Evolutionary conservation across 2,113 vertebrate genomes (phyloP).

Genomic region (Bubo bubo): DNA sequence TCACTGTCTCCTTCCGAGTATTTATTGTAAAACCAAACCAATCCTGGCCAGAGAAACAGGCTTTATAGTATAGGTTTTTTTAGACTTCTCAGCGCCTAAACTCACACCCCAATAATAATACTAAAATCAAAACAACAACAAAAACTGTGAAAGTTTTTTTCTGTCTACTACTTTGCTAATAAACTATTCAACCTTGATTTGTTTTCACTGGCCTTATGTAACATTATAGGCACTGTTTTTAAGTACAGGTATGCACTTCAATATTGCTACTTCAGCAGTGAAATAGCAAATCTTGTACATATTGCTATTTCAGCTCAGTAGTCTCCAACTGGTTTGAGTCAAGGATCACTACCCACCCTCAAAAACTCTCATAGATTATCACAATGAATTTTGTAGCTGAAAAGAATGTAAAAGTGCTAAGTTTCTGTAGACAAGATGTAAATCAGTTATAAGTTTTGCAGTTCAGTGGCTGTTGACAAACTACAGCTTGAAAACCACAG

Average conservation of each 20-base stretch:
- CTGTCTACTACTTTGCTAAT: neutral
- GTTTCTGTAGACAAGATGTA: neutral
- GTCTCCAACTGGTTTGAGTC: neutral
- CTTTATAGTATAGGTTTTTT: neutral
- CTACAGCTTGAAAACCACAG: neutral
- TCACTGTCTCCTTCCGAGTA: neutral
- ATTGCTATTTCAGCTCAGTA: neutral
- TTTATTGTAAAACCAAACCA: neutral
- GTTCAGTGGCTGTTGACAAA: neutral
- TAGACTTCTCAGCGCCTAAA: neutral
- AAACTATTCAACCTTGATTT: neutral
- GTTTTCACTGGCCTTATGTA: neutral
- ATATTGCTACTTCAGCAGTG: neutral
- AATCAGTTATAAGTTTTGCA: neutral
- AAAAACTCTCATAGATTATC: neutral
- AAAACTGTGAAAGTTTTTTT: neutral
- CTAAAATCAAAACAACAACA: neutral
- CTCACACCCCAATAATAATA: neutral
- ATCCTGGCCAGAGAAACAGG: neutral
- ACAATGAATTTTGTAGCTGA: neutral
- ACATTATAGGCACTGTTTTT: neutral
- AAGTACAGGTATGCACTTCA: neutral
- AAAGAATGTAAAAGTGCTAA: neutral
- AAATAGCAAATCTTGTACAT: neutral
- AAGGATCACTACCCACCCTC: neutral